Evolutionary conservation across 2,888 invertebrate genomes (phyloP).

Genomic region (Ptilodon capucinus): DNA sequence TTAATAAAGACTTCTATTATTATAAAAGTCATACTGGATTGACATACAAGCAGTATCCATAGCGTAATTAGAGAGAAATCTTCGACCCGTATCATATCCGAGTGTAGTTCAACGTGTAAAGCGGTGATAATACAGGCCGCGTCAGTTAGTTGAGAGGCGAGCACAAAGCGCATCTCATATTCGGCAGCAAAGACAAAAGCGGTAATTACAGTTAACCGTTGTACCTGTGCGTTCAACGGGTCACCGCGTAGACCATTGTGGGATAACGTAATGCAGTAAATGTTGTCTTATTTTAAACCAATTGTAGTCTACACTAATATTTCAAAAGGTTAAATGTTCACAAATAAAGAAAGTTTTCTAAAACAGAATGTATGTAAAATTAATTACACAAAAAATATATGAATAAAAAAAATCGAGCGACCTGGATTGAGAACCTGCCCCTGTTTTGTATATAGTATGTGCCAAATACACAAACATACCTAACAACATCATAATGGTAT

Average conservation of each 20-base stretch:
- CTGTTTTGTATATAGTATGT: too few species aligned
- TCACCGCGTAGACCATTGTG: slow-evolving; percentile 14
- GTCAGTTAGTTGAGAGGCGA: slow-evolving; percentile 55
- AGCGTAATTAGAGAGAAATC: slow-evolving; percentile 32
- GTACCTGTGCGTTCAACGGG: slow-evolving; percentile 21
- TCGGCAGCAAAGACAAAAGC: slow-evolving; percentile 73
- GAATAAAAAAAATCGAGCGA: too few species aligned
- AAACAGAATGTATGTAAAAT: too few species aligned
- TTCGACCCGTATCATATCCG: slow-evolving; percentile 45
- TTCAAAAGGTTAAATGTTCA: too few species aligned
- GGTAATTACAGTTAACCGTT: slow-evolving; percentile 55
- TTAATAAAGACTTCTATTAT: background rate
- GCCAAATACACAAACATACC: background rate
- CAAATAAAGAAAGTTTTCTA: too few species aligned
- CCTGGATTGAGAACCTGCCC: too few species aligned
- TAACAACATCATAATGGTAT: background rate
- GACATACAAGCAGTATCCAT: slow-evolving; percentile 12
- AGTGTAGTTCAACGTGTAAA: slow-evolving; percentile 29
- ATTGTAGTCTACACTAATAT: too few species aligned
- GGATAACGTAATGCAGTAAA: slow-evolving; percentile 7
- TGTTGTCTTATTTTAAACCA: background rate
- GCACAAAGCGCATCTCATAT: slow-evolving; percentile 69
- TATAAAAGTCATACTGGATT: slow-evolving; percentile 1
- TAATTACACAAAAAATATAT: too few species aligned
- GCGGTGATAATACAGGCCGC: slow-evolving; percentile 47